A percentile compares a stretch with the other conserved stretches of the same genome.
Conservation (phyloP, 2,113 vertebrate species). For the Engystomops pustulosus region DNA sequence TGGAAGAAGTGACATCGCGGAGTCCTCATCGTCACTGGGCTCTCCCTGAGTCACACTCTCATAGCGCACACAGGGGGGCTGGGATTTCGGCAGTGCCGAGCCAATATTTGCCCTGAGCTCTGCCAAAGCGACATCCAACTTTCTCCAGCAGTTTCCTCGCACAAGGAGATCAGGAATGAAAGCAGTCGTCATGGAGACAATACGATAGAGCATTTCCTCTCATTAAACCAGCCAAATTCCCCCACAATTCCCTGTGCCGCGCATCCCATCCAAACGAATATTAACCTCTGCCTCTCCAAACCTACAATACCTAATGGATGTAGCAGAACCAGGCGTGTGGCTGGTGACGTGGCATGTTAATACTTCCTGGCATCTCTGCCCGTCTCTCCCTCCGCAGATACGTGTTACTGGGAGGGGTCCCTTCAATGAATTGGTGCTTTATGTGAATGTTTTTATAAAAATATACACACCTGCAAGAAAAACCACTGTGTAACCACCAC, state of each 20-base stretch:
- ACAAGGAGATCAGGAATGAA: not conserved
- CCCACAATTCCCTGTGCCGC: not conserved
- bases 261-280: conserved; percentile 1
- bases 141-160: conserved; percentile 15
- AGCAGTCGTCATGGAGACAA: conserved; percentile 43
- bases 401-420: not conserved
- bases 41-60: not conserved
- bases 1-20: not conserved
- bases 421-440: not conserved
- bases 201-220: conserved; percentile 19
- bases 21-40: not conserved
- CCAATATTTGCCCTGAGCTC: conserved; percentile 25
- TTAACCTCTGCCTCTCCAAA: conserved; percentile 13
- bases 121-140: conserved; percentile 36
- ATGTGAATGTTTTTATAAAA: not conserved
- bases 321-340: not conserved
- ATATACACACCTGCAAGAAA: conserved; percentile 25
- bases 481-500: not conserved
- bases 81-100: not conserved
- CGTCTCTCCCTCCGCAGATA: not conserved
- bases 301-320: not conserved
- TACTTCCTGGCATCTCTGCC: too few relatives aligned
- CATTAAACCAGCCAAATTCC: conserved; percentile 19
- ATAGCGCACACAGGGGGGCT: not conserved
- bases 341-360: not conserved